A percentile compares a stretch with the other conserved stretches of the same genome.
Evolutionary conservation across 2,888 invertebrate genomes (phyloP).

Genomic region (Thecophora atra): DNA sequence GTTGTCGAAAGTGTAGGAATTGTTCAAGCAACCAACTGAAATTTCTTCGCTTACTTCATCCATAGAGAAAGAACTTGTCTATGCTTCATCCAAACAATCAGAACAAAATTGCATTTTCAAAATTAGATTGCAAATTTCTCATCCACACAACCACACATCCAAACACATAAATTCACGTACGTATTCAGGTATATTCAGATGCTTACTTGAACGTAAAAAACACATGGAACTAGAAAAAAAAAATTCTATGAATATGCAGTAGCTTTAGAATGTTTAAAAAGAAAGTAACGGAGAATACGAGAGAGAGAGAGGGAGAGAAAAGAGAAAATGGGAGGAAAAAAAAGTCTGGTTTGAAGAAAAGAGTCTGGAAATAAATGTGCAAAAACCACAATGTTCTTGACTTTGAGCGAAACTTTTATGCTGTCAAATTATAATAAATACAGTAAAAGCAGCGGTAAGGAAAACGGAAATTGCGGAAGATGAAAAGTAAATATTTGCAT

Average conservation of each 20-base stretch:
- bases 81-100: too few species aligned
- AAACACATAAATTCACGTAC: slow-evolving; percentile 12
- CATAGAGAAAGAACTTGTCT: too few species aligned
- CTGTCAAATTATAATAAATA: background rate
- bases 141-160: slow-evolving; percentile 1
- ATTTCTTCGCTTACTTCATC: too few species aligned
- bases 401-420: background rate
- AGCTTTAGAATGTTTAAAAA: too few species aligned
- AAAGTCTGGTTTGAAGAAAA: too few species aligned
- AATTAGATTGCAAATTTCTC: slow-evolving; percentile 4
- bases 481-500: too few species aligned
- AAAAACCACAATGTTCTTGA: background rate
- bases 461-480: too few species aligned
- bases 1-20: too few species aligned
- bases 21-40: background rate
- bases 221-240: background rate
- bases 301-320: too few species aligned
- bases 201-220: background rate
- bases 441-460: background rate
- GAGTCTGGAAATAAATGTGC: background rate
- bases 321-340: too few species aligned
- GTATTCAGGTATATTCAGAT: background rate
- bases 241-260: slow-evolving; percentile 25
- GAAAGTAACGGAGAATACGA: too few species aligned
- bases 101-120: too few species aligned